Evolutionary conservation across 2,113 vertebrate species (phyloP).

Genomic region (Mungos mungo): DNA sequence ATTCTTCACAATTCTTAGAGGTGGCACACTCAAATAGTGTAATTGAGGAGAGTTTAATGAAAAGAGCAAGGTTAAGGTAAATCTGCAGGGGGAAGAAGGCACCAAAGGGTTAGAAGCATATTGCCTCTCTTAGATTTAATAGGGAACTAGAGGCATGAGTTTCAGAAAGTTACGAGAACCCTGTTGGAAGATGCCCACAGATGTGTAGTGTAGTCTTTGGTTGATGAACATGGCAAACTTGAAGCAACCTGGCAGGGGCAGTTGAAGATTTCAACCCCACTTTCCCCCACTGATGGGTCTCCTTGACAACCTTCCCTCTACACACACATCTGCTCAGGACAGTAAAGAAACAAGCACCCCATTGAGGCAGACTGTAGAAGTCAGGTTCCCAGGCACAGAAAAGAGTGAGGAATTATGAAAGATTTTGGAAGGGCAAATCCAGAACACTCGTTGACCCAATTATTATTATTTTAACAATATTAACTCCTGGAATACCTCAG

Average conservation of each 20-base stretch:
- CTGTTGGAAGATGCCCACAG: neutral
- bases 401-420: neutral
- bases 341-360: neutral
- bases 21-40: neutral
- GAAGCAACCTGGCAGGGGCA: neutral
- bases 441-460: neutral
- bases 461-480: neutral
- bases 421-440: neutral
- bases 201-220: neutral
- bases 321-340: neutral
- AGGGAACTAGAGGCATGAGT: rapidly evolving
- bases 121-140: neutral
- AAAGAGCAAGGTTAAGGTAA: neutral
- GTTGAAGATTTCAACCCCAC: neutral
- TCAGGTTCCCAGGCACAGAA: neutral
- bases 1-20: neutral
- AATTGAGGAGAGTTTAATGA: neutral
- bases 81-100: rapidly evolving
- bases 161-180: neutral
- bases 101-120: neutral
- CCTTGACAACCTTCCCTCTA: neutral
- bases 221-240: neutral
- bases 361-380: neutral
- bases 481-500: neutral
- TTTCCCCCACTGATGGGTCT: neutral